Percentiles rank a stretch among this genome's conserved stretches.
Conservation (phyloP, 2,888 invertebrate genomes). For the Linyphia triangularis region DNA sequence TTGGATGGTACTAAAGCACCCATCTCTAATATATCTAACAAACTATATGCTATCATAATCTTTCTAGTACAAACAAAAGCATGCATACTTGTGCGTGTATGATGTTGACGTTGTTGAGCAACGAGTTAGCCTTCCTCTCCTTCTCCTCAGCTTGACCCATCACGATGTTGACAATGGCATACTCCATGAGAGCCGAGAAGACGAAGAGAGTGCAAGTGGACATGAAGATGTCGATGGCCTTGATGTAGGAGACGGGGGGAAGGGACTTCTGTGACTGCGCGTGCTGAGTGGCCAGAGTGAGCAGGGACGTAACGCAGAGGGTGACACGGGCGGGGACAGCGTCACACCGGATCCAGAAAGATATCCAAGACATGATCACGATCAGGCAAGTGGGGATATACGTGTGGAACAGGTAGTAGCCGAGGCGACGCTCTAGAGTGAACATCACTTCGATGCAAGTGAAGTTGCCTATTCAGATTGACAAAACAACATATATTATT, state of each 20-base stretch:
- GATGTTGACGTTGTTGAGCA: neutral
- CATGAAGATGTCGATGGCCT: neutral
- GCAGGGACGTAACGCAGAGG: slow-evolving; percentile 92
- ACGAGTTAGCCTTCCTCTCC: neutral
- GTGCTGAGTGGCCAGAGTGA: slow-evolving; percentile 88
- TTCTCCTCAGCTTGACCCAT: neutral
- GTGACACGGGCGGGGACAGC: slow-evolving; percentile 96
- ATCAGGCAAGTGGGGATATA: slow-evolving; percentile 94
- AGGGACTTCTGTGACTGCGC: slow-evolving; percentile 1
- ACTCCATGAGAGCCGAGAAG: neutral
- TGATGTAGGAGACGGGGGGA: slow-evolving; percentile 91
- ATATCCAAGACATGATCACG: slow-evolving; percentile 97
- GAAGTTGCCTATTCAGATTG: slow-evolving; percentile 95
- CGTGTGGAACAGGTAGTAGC: slow-evolving; percentile 94
- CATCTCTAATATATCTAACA: too few relatives aligned
- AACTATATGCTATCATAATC: too few relatives aligned
- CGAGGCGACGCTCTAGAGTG: slow-evolving; percentile 89
- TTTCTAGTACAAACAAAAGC: too few relatives aligned
- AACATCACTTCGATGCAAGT: slow-evolving; percentile 93
- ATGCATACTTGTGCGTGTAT: neutral
- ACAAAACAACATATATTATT: too few relatives aligned
- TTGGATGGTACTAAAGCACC: too few relatives aligned
- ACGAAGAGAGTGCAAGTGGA: neutral
- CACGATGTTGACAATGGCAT: neutral
- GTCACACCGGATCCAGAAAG: slow-evolving; percentile 97